Conservation (phyloP, 2,113 vertebrate species). For the Cryptomyrus ogoouensis region DNA sequence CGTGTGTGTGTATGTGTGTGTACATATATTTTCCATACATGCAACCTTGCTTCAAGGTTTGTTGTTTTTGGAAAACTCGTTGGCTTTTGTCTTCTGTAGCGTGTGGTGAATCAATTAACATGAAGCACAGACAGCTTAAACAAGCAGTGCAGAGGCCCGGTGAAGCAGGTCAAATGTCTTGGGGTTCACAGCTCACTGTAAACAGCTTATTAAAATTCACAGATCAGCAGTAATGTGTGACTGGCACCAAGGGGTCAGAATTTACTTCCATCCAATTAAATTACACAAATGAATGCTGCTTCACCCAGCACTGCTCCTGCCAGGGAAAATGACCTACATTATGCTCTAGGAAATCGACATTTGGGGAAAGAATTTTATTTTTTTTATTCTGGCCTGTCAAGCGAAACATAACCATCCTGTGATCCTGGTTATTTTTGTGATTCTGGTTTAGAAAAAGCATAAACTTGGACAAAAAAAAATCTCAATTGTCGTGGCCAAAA, state of each 20-base stretch:
- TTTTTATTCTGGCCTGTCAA: background rate
- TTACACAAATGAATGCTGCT: constrained; percentile 64
- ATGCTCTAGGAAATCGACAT: constrained; percentile 16
- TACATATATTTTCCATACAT: background rate
- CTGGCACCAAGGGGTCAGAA: constrained; percentile 47
- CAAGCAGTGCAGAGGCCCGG: constrained; percentile 47
- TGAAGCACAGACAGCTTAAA: constrained; percentile 47
- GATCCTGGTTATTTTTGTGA: background rate
- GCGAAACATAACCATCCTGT: background rate
- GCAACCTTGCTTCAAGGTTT: background rate
- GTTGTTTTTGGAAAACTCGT: background rate
- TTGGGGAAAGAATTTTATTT: background rate
- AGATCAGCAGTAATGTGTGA: constrained; percentile 53
- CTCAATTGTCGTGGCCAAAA: background rate
- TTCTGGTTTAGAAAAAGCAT: background rate
- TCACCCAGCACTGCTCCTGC: constrained; percentile 38
- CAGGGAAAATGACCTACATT: constrained; percentile 42
- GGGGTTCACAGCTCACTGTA: constrained; percentile 50
- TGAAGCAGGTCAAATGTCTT: constrained; percentile 42
- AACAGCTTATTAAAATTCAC: constrained; percentile 68
- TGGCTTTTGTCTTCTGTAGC: constrained; percentile 13
- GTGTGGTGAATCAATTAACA: constrained; percentile 54
- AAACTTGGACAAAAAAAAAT: background rate
- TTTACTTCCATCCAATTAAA: constrained; percentile 65
- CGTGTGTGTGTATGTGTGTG: background rate